phyloP scores from a whole-genome alignment of 1,140 invertebrate genomes.

The Sycophaga agraensis region DNA sequence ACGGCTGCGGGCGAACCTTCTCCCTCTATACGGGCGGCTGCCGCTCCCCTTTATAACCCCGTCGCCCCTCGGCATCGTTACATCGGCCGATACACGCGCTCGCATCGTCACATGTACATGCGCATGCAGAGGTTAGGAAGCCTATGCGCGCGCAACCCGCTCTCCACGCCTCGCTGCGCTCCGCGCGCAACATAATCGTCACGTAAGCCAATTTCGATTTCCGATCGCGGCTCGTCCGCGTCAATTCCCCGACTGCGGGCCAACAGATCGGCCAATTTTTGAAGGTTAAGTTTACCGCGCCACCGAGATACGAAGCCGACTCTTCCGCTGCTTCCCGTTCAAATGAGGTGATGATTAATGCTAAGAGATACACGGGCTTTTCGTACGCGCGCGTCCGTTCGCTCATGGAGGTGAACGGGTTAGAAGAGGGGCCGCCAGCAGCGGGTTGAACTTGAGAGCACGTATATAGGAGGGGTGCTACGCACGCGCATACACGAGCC shows the following conservation, averaged over 20 bases:
- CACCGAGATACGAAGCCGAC: too few relatives aligned
- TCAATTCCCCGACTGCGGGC: too few relatives aligned
- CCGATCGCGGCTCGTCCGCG: too few relatives aligned
- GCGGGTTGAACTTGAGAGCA: too few relatives aligned
- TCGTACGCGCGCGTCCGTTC: background rate
- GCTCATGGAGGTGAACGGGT: too few relatives aligned
- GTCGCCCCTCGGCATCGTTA: background rate
- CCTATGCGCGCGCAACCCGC: conserved; percentile 23
- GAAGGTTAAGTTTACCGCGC: conserved; percentile 17
- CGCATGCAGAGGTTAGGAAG: too few relatives aligned
- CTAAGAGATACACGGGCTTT: conserved; percentile 1
- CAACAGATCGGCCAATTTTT: conserved; percentile 1
- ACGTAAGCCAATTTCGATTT: conserved; percentile 15
- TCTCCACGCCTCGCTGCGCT: conserved; percentile 8
- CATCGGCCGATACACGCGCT: background rate
- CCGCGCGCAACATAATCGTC: conserved; percentile 27
- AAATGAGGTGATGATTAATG: background rate
- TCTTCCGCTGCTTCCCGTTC: background rate
- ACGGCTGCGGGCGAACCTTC: too few relatives aligned
- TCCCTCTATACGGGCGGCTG: too few relatives aligned
- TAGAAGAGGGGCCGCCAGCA: too few relatives aligned
- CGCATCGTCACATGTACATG: too few relatives aligned
- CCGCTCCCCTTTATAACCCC: too few relatives aligned
- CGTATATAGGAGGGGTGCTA: too few relatives aligned
- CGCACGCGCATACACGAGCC: background rate